Evolutionary conservation across 2,888 invertebrate genomes (phyloP), one percentile per base, ranked within the genome.

Genomic region (Diarsia rubi): DNA sequence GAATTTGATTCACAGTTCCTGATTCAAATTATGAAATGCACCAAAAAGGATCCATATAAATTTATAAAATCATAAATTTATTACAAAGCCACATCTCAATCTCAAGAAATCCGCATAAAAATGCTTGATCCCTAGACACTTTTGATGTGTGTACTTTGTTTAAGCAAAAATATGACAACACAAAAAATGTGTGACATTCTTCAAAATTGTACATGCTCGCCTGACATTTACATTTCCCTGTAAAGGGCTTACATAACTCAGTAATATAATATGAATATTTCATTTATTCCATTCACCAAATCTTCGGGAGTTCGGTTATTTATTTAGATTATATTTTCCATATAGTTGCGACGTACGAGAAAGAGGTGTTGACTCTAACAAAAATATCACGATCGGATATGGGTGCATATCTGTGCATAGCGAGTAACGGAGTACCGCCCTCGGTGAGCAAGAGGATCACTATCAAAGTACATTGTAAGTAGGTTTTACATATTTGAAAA

Each of bases 401-500:
- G 98, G 98, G 99, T 24, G 98, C 98, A 81, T 99, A 99, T 95
- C 97, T 98, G 88, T 99, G 99, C 96, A 98, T 99, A 87, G 99
- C 99, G 62, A 98, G 98, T 88, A 99, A 99, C 90, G 98, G 98
- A 45, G 98, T 99, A 65, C 98, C 98, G 60, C 99, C 99, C 67
- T 97, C 98, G 71, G 98, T 99, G 89, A 98, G 98, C 96, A 99
- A 99, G 95, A 97, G 98, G 92, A 98, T 99, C 91, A 97, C 97
- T 92, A 98, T 99, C 91, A 98, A 98, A 97, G 98, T 99, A 87
- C 98, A 98, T 93, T 99, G 99, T 99, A 97, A 98, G 99, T 98
- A 96, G 49, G 16, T 52, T 75, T 62, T 67, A 66, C 62, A 37
- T 59, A 67, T 16, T 19, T n/a, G 1, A 12, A 42, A n/a, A 8